phyloP scores from a whole-genome alignment of 2,113 vertebrate species.

The Sphaerodactylus townsendi region DNA sequence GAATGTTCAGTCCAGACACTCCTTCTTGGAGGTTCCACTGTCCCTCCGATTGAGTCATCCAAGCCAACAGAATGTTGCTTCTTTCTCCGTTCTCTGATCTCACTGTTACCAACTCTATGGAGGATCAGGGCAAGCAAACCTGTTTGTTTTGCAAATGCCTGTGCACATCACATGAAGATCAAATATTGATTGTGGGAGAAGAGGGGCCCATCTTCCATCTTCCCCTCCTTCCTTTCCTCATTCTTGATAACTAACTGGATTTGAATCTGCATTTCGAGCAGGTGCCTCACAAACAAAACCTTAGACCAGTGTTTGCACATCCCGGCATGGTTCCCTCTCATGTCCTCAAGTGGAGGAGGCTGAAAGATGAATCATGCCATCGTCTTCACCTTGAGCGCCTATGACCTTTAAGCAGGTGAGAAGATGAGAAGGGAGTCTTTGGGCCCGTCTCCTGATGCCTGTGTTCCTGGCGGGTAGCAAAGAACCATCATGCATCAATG shows the following conservation, averaged over 20 bases:
- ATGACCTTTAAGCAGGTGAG: neutral
- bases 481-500: neutral
- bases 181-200: constrained; percentile 57
- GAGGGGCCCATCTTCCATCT: neutral
- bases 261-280: neutral
- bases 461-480: neutral
- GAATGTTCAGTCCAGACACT: neutral
- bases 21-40: fast-evolving
- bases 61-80: neutral
- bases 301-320: constrained; percentile 25
- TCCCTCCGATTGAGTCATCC: neutral
- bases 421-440: neutral
- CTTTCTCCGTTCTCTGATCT: neutral
- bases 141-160: constrained; percentile 41
- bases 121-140: constrained; percentile 10
- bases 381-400: neutral
- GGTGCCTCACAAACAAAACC: constrained; percentile 14
- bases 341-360: neutral
- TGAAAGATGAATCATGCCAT: neutral
- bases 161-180: constrained; percentile 41
- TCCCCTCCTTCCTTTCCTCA: neutral
- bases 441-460: neutral
- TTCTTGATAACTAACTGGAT: constrained; percentile 28
- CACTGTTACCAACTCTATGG: constrained; percentile 10
- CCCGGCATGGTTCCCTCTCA: neutral